Evolutionary conservation across 2,888 invertebrate genomes (phyloP).

Genomic region (Onthophagus sagittarius): DNA sequence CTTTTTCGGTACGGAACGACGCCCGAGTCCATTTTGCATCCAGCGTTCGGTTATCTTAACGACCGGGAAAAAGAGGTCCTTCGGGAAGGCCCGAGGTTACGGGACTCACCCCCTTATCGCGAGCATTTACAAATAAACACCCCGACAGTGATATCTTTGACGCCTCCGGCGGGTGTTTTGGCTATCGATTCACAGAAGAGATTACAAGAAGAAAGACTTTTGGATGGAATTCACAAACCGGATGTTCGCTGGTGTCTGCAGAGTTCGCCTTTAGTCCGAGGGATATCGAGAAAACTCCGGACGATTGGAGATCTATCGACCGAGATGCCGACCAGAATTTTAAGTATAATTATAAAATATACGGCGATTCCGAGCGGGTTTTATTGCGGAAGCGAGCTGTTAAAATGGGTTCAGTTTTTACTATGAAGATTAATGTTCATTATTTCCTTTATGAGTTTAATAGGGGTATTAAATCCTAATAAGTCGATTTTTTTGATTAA

Average conservation of each 20-base stretch:
- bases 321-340: background rate
- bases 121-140: constrained; percentile 37
- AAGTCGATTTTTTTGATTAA: background rate
- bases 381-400: background rate
- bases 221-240: background rate
- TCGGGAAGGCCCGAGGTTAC: constrained; percentile 29
- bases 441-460: background rate
- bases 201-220: constrained; percentile 4
- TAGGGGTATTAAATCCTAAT: background rate
- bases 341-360: background rate
- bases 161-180: background rate
- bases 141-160: constrained; percentile 17
- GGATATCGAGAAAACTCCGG: background rate
- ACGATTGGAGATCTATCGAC: background rate
- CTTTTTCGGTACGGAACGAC: constrained; percentile 16
- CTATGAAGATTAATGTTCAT: background rate
- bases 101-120: constrained; percentile 33
- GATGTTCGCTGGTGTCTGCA: background rate
- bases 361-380: background rate
- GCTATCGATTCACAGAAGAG: background rate
- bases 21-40: constrained; percentile 34
- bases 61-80: constrained; percentile 33
- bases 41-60: constrained; percentile 33
- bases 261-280: too few species aligned
- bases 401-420: background rate